Conservation (phyloP, 2,113 vertebrate species). For the Heterocephalus glaber region DNA sequence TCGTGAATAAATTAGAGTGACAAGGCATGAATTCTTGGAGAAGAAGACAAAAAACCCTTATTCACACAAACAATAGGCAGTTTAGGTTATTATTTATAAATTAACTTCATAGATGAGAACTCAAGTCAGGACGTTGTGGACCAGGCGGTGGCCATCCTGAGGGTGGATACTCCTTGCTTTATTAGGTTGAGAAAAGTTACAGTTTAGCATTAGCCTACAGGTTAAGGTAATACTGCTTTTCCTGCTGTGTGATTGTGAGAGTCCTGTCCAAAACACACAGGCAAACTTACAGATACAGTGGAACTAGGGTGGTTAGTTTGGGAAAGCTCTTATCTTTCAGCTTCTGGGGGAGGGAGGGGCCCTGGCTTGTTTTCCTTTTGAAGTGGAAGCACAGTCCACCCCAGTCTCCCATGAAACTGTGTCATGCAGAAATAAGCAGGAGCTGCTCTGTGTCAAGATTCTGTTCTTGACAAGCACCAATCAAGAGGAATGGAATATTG, state of each 20-base stretch:
- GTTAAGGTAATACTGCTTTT: background rate
- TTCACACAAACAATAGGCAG: background rate
- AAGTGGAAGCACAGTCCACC: background rate
- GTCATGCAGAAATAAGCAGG: accelerated
- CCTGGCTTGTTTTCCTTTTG: background rate
- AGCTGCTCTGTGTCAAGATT: background rate
- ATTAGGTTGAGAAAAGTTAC: background rate
- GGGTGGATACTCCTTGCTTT: background rate
- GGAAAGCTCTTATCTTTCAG: background rate
- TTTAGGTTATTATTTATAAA: background rate
- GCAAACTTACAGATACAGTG: accelerated
- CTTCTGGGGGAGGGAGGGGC: background rate
- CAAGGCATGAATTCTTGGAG: conserved; percentile 24
- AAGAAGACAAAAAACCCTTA: background rate
- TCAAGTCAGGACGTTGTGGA: accelerated
- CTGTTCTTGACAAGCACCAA: background rate
- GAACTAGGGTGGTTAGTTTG: accelerated
- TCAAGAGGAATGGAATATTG: background rate
- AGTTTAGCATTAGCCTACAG: background rate
- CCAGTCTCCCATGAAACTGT: background rate
- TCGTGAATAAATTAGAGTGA: background rate
- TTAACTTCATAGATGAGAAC: background rate
- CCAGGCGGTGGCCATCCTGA: accelerated
- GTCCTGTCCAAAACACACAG: background rate
- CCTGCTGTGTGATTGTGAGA: background rate